Evolutionary conservation across 1,140 invertebrate genomes (phyloP).

Genomic region (Drosophila burlai): DNA sequence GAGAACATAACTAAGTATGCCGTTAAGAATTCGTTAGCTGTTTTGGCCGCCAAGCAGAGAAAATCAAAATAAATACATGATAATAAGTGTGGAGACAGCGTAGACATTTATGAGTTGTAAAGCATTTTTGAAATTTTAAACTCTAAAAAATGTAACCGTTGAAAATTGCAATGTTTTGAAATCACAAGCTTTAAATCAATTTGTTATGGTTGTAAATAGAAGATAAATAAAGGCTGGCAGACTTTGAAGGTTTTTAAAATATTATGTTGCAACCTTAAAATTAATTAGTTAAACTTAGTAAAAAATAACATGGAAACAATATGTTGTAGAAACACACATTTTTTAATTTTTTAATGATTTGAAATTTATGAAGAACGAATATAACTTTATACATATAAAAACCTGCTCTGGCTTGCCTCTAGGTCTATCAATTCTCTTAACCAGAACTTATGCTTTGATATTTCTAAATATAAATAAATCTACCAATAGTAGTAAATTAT

Average conservation of each 20-base stretch:
- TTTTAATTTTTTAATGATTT: no score
- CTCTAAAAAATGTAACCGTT: background rate
- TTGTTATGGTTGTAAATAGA: background rate
- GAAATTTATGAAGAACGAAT: no score
- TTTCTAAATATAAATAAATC: no score
- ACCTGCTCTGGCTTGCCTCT: no score
- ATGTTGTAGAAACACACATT: no score
- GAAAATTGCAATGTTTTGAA: slow-evolving; percentile 3
- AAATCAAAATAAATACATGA: slow-evolving; percentile 7
- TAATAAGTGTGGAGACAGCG: background rate
- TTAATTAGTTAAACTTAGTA: background rate
- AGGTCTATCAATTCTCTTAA: no score
- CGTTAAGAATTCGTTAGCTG: slow-evolving; percentile 22
- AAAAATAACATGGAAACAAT: background rate
- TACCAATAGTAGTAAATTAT: background rate
- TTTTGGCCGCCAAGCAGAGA: slow-evolving; percentile 5
- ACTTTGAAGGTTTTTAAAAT: background rate
- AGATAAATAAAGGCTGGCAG: no score
- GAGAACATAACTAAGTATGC: slow-evolving; percentile 2
- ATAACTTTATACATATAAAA: no score
- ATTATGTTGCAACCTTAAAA: background rate
- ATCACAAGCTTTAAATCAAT: slow-evolving; percentile 3
- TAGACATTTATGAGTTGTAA: slow-evolving; percentile 6
- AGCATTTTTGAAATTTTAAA: background rate
- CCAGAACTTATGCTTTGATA: no score